Base-by-base conservation (phyloP, 2,113 vertebrate species). In the Peromyscus californicus region DNA sequence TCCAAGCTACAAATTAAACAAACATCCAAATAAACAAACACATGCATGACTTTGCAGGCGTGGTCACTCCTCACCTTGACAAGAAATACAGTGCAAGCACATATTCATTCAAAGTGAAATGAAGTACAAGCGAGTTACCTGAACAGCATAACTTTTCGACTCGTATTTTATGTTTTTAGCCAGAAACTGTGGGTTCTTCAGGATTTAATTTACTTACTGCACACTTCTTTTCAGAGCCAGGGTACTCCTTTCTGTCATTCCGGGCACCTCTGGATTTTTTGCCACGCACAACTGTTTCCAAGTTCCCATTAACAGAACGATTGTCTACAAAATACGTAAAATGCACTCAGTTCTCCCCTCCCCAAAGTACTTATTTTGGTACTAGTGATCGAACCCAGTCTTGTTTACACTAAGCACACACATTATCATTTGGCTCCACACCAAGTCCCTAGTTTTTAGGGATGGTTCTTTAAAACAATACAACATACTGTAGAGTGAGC, bases 161-260 rank as follows among this genome's bases (percentile, higher is more conserved):
- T 98, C 98, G 89, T 98, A 39, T 99, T 99, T 86, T 97, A 98
- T 45, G 98, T 98, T 93, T 98, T 98, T 36, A 98, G 98, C 98
- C 98, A 99, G 98, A 99, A 99, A 98, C 97, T 94, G 36, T 99
- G 98, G 0, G 92, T 97, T 82, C 98, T 98, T 59, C 98, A 26
- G 99, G 98, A 48, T 98, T 98, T 15, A 99, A 98, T 61, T 79
- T 98, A 93, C 85, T 97, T 75, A 99, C 98, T 22, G 78, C 97
- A 65, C 67, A 98, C 74, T 98, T 98, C 1, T 91, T 61, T 13
- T 98, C 98, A 10, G 98, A 93, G 61, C 98, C 98, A 83, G 98
- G 96, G 19, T 98, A 98, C 93, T 39, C 97, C 95, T 61, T 89
- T 98, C 29, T 48, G 98, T 98, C 97, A 0, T 98, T 98, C 65